A percentile compares a stretch with the other conserved stretches of the same genome.
Evolutionary conservation across 1,140 invertebrate genomes (phyloP).

Genomic region (Drosophila rufa): DNA sequence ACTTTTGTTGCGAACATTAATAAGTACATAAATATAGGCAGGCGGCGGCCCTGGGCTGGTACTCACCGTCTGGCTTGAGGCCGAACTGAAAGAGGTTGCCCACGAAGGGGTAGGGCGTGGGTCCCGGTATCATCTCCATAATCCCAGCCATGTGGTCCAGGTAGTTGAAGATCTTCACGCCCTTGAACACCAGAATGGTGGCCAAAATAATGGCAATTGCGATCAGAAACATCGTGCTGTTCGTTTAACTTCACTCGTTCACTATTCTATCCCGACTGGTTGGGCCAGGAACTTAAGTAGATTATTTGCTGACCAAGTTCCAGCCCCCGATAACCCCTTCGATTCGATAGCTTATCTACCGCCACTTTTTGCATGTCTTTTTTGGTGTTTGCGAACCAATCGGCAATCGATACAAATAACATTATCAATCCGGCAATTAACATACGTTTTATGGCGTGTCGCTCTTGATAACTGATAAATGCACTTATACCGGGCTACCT

Average conservation of each 20-base stretch:
- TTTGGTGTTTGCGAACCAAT: constrained; percentile 6
- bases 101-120: constrained; percentile 79
- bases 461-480: constrained; percentile 14
- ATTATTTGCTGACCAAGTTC: constrained; percentile 35
- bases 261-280: constrained; percentile 38
- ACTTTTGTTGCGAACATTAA: constrained; percentile 4
- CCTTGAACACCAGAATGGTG: constrained; percentile 75
- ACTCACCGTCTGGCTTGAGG: constrained; percentile 78
- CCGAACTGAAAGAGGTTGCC: constrained; percentile 82
- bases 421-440: constrained; percentile 43
- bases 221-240: constrained; percentile 67
- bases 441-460: constrained; percentile 14
- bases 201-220: constrained; percentile 64
- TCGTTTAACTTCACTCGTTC: constrained; percentile 23
- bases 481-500: constrained; percentile 9
- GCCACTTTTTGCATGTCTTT: constrained; percentile 12
- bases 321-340: constrained; percentile 37
- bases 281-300: constrained; percentile 8
- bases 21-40: constrained; percentile 75
- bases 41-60: background rate
- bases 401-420: constrained; percentile 10
- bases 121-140: constrained; percentile 83
- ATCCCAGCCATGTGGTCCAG: constrained; percentile 80
- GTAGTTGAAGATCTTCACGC: constrained; percentile 75
- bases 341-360: constrained; percentile 57